Base-by-base conservation (phyloP, 1,140 invertebrate genomes). In the Tetraneura akinire region DNA sequence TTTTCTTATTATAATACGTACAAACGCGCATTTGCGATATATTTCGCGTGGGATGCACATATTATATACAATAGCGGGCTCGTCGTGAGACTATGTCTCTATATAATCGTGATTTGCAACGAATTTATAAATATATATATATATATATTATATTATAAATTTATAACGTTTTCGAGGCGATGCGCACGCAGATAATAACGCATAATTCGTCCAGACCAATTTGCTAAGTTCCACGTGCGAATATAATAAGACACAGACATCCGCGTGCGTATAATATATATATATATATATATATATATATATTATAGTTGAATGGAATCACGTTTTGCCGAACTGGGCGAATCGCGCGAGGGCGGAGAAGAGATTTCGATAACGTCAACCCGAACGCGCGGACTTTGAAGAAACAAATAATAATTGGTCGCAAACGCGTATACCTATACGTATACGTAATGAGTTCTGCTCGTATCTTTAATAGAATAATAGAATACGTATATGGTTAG, bases 141-240 rank as follows among this genome's bases (percentile, higher is more conserved):
- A 37, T 37, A 37, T 37, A 37, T 37, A 37, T 37, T 37, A 14
- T n/a, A n/a, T n/a, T n/a, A n/a, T n/a, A n/a, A n/a, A n/a, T n/a
- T n/a, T n/a, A n/a, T 42, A 26, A 49, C 26, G 70, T 53, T 13
- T 73, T 73, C 70, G 70, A 37, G 32, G 32, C 70, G 23, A 73
- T 53, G 47, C 16, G 70, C 26, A 53, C 18, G 18, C 21, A 51
- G 26, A 73, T 73, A 53, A 53, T 49, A 49, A 51, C 51, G n/a
- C n/a, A 51, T 37, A 68, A 68, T 68, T 73, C 47, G 70, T 23
- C 49, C 26, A n/a, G 49, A 73, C 70, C 70, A 73, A 73, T 73
- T 73, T 53, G 70, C 70, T 21, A 21, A 18, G 32, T 53, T 73
- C 70, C 70, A 51, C 49, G 70, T 32, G 70, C 70, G 29, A 73